Conservation (phyloP, 64 coral and sea anemone species). For the Hydrozoanthus tunicans region DNA sequence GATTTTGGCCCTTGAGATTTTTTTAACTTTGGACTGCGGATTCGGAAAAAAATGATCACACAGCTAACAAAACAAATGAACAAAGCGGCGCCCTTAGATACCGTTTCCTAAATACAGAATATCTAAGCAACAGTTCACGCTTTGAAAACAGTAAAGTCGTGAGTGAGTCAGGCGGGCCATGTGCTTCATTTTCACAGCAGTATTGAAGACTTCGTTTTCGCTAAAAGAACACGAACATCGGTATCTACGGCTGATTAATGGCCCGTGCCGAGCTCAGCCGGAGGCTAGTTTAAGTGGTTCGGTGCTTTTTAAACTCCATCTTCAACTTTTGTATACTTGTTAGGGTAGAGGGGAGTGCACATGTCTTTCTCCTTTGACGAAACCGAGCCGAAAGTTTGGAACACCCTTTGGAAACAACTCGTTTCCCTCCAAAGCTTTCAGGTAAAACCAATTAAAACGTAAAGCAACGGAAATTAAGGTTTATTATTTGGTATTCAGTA, state of each 20-base stretch:
- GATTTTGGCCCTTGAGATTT: no score
- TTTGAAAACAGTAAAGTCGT: neutral
- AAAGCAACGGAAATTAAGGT: neutral
- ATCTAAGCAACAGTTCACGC: neutral
- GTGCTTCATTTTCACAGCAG: neutral
- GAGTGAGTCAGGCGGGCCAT: neutral
- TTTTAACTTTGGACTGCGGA: neutral
- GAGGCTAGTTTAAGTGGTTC: constrained; percentile 1
- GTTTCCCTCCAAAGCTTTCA: neutral
- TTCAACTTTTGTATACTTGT: neutral
- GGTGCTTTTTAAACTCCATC: neutral
- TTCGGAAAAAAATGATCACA: neutral
- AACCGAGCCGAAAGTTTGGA: neutral
- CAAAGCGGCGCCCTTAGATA: no score
- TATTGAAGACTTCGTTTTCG: neutral
- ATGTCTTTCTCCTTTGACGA: constrained; percentile 14
- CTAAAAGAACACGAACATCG: constrained; percentile 1
- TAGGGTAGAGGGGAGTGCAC: neutral
- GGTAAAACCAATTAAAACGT: neutral
- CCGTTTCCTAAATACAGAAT: no score
- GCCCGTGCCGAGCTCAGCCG: constrained; percentile 31
- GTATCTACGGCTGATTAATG: constrained; percentile 12
- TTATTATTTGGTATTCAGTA: constrained; percentile 16
- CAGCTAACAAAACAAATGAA: no score
- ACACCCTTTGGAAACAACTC: neutral